phyloP scores from a whole-genome alignment of 2,888 invertebrate genomes.

The Chaetogeoica ovagalla region DNA sequence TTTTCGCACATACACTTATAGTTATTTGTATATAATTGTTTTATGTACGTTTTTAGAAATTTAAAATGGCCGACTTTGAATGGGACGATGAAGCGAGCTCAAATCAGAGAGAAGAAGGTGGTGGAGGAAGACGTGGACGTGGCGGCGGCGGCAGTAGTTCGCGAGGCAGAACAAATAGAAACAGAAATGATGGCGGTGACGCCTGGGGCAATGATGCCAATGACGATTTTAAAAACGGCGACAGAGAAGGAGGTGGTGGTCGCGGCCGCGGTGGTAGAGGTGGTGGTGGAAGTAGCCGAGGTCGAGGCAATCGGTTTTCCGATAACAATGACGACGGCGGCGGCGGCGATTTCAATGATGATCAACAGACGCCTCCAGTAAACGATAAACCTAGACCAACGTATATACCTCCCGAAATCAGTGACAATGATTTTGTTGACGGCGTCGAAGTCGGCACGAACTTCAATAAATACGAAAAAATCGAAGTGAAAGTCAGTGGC shows the following conservation, averaged over 20 bases:
- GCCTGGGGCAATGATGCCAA: conserved; percentile 50
- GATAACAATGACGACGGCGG: conserved; percentile 46
- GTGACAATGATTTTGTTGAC: conserved; percentile 68
- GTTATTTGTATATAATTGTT: not conserved
- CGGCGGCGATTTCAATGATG: not conserved
- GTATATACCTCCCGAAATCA: conserved; percentile 76
- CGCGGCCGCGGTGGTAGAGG: conserved; percentile 54
- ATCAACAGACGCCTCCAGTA: conserved; percentile 38
- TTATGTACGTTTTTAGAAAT: not conserved
- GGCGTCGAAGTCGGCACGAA: conserved; percentile 83
- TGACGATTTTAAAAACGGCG: conserved; percentile 54
- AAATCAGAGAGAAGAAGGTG: not conserved
- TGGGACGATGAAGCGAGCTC: conserved; percentile 1
- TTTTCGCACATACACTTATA: too few species aligned
- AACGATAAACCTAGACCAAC: conserved; percentile 65
- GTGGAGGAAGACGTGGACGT: not conserved
- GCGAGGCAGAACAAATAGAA: conserved; percentile 5
- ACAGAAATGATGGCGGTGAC: not conserved
- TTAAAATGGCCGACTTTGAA: conserved; percentile 23
- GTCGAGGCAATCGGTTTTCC: conserved; percentile 55
- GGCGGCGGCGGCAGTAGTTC: not conserved
- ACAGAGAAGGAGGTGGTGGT: conserved; percentile 15
- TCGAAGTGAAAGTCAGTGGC: conserved; percentile 82
- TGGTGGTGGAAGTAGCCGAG: conserved; percentile 55
- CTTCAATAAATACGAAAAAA: conserved; percentile 86